phyloP scores from a whole-genome alignment of 2,113 vertebrate species.

The Mormoops blainvillei region DNA sequence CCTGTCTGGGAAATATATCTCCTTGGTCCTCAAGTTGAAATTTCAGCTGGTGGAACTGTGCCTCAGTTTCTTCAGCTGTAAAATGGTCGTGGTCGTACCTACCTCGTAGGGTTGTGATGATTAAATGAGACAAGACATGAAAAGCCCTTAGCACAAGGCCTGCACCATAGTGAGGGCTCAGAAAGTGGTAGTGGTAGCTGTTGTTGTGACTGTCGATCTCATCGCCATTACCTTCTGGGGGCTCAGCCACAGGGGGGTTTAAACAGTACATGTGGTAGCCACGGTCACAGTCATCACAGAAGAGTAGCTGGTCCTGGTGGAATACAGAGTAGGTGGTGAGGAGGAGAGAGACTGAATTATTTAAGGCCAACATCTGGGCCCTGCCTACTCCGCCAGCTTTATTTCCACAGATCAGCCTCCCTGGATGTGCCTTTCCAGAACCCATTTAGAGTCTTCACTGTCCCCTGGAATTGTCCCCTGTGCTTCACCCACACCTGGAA shows the following conservation, averaged over 20 bases:
- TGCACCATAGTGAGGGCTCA: background rate
- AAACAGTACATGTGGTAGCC: slow-evolving; percentile 99
- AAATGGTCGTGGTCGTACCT: background rate
- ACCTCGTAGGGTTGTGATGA: background rate
- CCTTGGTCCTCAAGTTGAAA: background rate
- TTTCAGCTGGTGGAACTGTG: background rate
- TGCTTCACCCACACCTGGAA: background rate
- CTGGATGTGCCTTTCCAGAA: background rate
- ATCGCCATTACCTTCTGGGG: slow-evolving; percentile 91
- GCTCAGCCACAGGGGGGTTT: slow-evolving; percentile 95
- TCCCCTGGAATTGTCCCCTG: background rate
- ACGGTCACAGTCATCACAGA: slow-evolving; percentile 98
- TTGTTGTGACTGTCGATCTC: slow-evolving; percentile 29
- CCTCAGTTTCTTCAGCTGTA: background rate
- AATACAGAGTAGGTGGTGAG: slow-evolving; percentile 38
- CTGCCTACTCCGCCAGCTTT: background rate
- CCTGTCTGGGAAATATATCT: background rate
- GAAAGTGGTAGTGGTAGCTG: background rate
- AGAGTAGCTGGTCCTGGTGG: slow-evolving; percentile 94
- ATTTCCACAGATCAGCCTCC: background rate
- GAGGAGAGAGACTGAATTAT: background rate
- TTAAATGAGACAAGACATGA: background rate
- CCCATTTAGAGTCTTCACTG: background rate
- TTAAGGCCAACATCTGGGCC: background rate
- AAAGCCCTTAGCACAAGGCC: slow-evolving; percentile 17